These are phyloP conservation scores for Hydractinia echinata DNA, from an alignment of 30 jellyfish, hydroid and myxozoan species.

Conservation along the genomic window DNA sequence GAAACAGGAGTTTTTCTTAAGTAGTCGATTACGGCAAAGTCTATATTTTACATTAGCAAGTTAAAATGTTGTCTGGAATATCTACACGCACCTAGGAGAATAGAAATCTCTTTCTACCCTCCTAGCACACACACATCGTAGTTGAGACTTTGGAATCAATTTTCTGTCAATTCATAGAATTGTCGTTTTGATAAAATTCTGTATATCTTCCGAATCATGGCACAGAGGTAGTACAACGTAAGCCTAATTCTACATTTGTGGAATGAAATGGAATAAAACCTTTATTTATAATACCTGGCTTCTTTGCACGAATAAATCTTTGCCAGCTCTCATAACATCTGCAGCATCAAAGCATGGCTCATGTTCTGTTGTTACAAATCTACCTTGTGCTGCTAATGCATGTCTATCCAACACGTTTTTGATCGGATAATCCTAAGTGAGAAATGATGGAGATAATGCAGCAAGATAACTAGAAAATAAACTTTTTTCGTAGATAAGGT, in stretches of 20 bases:
- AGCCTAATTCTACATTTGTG: no score
- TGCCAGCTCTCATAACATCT: conserved; percentile 85
- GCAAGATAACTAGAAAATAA: background rate
- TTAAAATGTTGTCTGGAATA: no score
- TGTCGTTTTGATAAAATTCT: no score
- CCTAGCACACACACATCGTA: no score
- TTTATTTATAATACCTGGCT: conserved; percentile 53
- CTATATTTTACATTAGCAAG: no score
- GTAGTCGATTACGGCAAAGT: no score
- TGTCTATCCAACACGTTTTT: conserved; percentile 47
- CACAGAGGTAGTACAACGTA: no score
- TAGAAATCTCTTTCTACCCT: no score
- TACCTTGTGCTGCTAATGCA: conserved; percentile 44
- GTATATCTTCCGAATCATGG: no score
- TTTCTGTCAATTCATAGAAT: no score
- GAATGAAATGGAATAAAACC: background rate
- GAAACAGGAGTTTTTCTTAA: background rate
- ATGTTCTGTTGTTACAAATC: conserved; percentile 70
- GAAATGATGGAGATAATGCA: background rate
- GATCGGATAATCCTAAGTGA: conserved; percentile 54
- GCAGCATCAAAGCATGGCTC: conserved; percentile 98
- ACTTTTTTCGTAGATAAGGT: background rate
- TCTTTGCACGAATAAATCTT: conserved; percentile 75
- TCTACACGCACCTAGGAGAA: no score
- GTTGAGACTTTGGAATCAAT: no score